A percentile compares a stretch with the other conserved stretches of the same genome.
phyloP scores from a whole-genome alignment of 2,888 invertebrate genomes.

The Rhopalosiphum nymphaeae region DNA sequence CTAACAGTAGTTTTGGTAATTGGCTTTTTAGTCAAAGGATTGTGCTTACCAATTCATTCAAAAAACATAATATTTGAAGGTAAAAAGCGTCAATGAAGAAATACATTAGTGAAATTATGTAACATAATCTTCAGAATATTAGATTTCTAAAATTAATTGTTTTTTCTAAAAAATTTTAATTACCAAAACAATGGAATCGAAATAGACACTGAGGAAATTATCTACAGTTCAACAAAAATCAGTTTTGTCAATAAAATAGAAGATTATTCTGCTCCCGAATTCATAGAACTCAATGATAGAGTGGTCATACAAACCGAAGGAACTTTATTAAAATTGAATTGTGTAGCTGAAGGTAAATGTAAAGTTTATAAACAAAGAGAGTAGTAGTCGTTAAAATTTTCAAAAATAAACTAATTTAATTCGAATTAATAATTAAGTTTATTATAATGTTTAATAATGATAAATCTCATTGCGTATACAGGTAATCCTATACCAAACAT shows the following conservation, averaged over 20 bases:
- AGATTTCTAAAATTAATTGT: neutral
- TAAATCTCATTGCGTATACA: conserved; percentile 66
- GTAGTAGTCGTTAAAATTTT: neutral
- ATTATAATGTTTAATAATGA: neutral
- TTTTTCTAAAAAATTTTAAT: neutral
- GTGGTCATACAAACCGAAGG: conserved; percentile 74
- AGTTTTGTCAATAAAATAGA: conserved; percentile 71
- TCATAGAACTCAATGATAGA: conserved; percentile 72
- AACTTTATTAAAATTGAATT: conserved; percentile 80
- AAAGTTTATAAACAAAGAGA: neutral
- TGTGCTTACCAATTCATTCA: neutral
- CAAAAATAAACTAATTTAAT: neutral
- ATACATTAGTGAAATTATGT: neutral
- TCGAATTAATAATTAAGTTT: neutral
- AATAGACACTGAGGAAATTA: conserved; percentile 66
- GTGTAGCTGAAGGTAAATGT: conserved; percentile 76
- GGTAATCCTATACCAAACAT: conserved; percentile 88
- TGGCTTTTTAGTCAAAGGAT: neutral
- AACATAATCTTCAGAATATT: neutral
- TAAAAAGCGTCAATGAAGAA: neutral
- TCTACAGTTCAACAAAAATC: conserved; percentile 59
- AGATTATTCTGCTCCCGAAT: conserved; percentile 71
- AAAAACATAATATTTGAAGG: conserved; percentile 51
- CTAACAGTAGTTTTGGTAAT: neutral
- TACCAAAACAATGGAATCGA: conserved; percentile 66